These are phyloP conservation scores for Prinia subflava DNA, from an alignment of 2,113 vertebrate genomes.

Conservation along the genomic window DNA sequence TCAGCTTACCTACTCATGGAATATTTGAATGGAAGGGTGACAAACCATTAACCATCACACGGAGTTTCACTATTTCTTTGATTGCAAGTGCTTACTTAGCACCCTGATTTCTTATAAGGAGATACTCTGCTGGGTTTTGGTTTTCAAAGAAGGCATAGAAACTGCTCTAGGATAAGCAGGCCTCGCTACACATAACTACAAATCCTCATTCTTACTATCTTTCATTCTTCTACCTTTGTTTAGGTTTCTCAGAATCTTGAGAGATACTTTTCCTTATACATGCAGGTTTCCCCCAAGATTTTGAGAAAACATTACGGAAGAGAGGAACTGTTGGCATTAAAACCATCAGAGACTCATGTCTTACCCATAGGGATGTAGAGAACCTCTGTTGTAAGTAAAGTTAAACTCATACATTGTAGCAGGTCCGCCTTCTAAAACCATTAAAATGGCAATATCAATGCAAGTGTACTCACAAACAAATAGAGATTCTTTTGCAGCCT, in stretches of 20 bases:
- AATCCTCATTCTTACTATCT: neutral
- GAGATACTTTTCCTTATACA: neutral
- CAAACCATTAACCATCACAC: neutral
- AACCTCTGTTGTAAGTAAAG: neutral
- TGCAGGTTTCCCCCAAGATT: neutral
- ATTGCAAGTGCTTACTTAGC: neutral
- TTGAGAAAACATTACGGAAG: neutral
- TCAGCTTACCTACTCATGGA: neutral
- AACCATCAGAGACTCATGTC: neutral
- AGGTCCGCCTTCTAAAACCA: neutral
- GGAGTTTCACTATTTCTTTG: neutral
- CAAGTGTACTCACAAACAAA: neutral
- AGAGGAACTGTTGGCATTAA: neutral
- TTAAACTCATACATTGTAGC: neutral
- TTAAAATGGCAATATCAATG: neutral
- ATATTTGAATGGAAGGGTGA: neutral
- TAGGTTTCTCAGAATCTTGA: neutral
- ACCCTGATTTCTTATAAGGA: neutral
- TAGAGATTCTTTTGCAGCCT: neutral
- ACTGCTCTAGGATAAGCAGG: neutral
- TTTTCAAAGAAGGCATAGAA: neutral
- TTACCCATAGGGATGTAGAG: rapidly evolving
- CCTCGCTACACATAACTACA: neutral
- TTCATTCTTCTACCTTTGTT: neutral
- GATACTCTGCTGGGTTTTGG: neutral